Evolutionary conservation across 2,888 invertebrate species (phyloP), one percentile per base, ranked within the genome.

Genomic region (Ceraclea dissimilis): DNA sequence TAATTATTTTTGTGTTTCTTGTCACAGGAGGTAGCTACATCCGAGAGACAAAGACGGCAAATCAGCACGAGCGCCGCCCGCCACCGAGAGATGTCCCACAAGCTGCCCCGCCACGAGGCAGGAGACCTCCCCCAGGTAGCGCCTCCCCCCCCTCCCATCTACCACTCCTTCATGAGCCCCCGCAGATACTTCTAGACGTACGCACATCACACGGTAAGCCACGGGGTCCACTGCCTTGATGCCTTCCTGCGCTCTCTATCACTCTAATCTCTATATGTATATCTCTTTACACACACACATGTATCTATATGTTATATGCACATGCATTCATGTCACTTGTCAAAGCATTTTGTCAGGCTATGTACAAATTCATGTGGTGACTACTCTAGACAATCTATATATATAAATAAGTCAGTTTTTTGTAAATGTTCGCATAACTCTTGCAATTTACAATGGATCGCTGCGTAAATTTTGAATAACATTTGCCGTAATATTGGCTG

Each of bases 21-120:
- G 39, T 64, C 64, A 2, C 67, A 87, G 86, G 83, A 86, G 71
- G 77, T 86, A 63, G 88, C 88, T 1, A 71, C 78, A 49, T 81
- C 84, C 18, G 86, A 87, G 68, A 78, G 85, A 52, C 79, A 81
- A 63, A 79, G 81, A 64, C 77, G 81, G 59, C 77, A 79, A 59
- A 67, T 81, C 58, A 82, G 83, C 70, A 80, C 80, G 64, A 82
- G 80, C 69, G 78, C 79, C 54, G 79, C 80, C 66, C 75, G 84
- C 66, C 84, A 82, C 69, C 80, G 82, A 68, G 79, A 81, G 69
- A 78, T 82, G 59, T 73, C 75, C 56, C 78, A 76, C 73, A 79
- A 80, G 70, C 78, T 71, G 69, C 77, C 78, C 63, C 79, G 79
- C 63, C 77, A 74, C 65, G 75, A 79, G 71, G 64, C 71, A 71